A percentile compares a stretch with the other conserved stretches of the same genome.
These are phyloP conservation scores for Sapayoa aenigma DNA, from an alignment of 2,113 vertebrate genomes.

Conservation along the genomic window DNA sequence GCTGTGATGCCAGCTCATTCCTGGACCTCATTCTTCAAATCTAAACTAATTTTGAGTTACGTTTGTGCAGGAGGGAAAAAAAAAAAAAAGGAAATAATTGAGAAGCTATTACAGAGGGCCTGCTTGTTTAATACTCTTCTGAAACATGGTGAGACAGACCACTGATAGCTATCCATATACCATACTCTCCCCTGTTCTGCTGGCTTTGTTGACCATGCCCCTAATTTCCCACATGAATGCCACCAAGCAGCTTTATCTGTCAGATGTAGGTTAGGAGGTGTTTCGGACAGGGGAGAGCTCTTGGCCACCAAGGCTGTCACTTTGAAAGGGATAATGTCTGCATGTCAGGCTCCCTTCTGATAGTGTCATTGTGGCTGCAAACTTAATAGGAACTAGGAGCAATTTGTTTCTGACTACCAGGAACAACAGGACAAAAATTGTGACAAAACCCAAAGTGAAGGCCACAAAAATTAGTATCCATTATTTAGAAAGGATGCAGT, in stretches of 20 bases:
- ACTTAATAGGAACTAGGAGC: neutral
- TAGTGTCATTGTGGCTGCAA: neutral
- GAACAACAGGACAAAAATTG: neutral
- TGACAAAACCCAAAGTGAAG: neutral
- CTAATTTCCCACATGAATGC: neutral
- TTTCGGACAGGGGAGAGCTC: neutral
- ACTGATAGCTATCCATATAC: neutral
- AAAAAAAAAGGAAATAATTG: neutral
- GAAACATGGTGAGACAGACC: accelerated
- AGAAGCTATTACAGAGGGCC: neutral
- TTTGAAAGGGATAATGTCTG: neutral
- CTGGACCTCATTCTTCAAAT: neutral
- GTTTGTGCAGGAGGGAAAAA: neutral
- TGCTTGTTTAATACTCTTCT: neutral
- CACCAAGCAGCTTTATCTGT: neutral
- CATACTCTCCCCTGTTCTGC: neutral
- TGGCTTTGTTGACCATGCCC: neutral
- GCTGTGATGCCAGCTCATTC: neutral
- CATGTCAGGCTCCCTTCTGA: neutral
- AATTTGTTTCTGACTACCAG: neutral
- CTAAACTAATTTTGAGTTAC: neutral
- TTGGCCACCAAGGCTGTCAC: neutral
- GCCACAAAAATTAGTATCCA: neutral
- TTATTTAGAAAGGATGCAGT: neutral
- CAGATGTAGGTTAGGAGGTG: neutral